Evolutionary conservation across 1,140 invertebrate genomes (phyloP), one percentile per base, ranked within the genome.

Genomic region (Vanessa atalanta): DNA sequence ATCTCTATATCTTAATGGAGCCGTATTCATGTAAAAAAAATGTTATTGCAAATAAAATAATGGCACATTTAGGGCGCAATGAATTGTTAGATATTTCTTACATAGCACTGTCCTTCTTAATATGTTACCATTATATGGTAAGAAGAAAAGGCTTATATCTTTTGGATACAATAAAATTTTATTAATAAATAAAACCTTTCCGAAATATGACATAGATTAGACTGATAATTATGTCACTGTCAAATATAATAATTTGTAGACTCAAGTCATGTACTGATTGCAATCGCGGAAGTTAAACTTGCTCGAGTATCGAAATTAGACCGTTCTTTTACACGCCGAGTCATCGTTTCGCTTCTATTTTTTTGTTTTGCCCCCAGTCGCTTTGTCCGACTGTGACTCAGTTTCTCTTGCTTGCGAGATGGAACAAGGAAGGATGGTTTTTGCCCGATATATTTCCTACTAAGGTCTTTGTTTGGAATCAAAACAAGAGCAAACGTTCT

Each of bases 301-400:
- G 57, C 72, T 37, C 43, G 65, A 47, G 77, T 72, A 50, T 77
- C 69, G 70, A 55, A 83, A 80, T 84, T 83, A 81, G 78, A 81
- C 74, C 84, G 75, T 55, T 69, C 70, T 57, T 72, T 72, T 51
- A 72, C 76, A 12, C 23, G 53, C 53, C 57, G 51, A 57, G 23
- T 69, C 72, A 70, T 50, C 61, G 72, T 72, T 79, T 79, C 83
- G 47, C 76, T 79, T 72, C 53, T 57, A 57, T 57, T 83, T 79
- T 83, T 82, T 85, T 71, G 72, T 88, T 83, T 85, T 86, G 81
- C 82, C 75, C 55, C 48, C 43, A 72, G 76, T 70, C 61, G 82
- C 85, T 88, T 88, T 88, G 86, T 88, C 70, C 61, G 64, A 0
- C 26, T 15, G 64, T 83, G 83, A 86, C 61, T 88, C 84, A 85